Evolutionary conservation across 37 sponge, comb jelly and placozoan genomes (phyloP).

Genomic region (Mnemiopsis leidyi): DNA sequence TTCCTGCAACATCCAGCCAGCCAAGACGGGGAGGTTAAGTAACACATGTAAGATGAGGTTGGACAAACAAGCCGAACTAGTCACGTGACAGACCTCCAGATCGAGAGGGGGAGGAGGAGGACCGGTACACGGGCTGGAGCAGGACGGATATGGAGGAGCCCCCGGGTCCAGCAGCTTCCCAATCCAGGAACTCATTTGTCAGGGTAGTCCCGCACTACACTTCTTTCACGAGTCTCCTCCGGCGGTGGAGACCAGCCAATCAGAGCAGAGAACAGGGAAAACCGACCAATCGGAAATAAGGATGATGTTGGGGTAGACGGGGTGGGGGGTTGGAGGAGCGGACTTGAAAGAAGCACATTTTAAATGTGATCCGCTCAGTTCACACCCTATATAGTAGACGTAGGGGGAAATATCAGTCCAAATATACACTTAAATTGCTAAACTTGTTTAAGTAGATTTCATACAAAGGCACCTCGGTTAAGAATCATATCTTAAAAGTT

Average conservation of each 20-base stretch:
- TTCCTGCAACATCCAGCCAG: no score
- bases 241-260: not conserved
- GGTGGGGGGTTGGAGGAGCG: not conserved
- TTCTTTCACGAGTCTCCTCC: not conserved
- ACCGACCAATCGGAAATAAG: not conserved
- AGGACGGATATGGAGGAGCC: not conserved
- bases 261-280: not conserved
- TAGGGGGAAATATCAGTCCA: not conserved
- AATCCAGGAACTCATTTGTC: not conserved
- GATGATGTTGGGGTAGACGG: not conserved
- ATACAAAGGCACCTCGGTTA: no score
- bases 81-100: no score
- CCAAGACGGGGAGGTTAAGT: no score
- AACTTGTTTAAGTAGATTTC: no score
- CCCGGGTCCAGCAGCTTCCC: not conserved
- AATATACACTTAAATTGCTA: no score
- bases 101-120: no score
- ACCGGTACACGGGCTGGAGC: no score
- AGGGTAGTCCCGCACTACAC: not conserved
- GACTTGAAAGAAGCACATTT: not conserved
- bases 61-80: no score
- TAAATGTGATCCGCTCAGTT: not conserved
- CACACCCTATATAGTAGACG: not conserved
- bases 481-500: no score
- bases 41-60: no score